Conservation (phyloP, 1,140 invertebrate species). For the Drosophila sturtevanti region DNA sequence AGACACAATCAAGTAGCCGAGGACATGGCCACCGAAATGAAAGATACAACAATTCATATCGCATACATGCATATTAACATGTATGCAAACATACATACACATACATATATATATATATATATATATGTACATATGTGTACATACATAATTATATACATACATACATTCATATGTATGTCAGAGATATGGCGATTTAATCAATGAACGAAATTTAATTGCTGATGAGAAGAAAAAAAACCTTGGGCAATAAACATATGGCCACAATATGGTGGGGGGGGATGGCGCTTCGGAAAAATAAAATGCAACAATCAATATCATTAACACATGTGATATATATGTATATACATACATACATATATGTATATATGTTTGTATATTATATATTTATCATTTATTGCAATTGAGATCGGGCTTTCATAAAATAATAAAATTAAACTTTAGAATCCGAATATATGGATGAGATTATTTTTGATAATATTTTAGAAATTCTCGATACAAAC, state of each 20-base stretch:
- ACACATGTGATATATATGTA: neutral
- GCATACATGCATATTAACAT: constrained; percentile 21
- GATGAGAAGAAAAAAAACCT: constrained; percentile 41
- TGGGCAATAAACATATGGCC: constrained; percentile 32
- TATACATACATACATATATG: neutral
- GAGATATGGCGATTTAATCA: constrained; percentile 34
- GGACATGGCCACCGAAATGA: constrained; percentile 51
- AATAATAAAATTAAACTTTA: no score
- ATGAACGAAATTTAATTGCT: constrained; percentile 60
- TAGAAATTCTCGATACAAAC: no score
- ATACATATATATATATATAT: constrained; percentile 4
- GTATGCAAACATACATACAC: neutral
- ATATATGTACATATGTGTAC: constrained; percentile 1
- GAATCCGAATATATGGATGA: no score
- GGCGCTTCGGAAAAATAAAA: neutral
- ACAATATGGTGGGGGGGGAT: constrained; percentile 34
- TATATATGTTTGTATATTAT: neutral
- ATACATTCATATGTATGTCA: constrained; percentile 8
- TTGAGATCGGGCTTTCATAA: neutral
- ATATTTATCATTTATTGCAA: neutral
- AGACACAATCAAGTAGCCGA: constrained; percentile 59
- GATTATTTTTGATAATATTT: no score
- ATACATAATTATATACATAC: constrained; percentile 18
- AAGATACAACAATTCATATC: constrained; percentile 26
- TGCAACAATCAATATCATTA: neutral